phyloP scores from a whole-genome alignment of 2,888 invertebrate genomes.

The Drosophila prolongata region DNA sequence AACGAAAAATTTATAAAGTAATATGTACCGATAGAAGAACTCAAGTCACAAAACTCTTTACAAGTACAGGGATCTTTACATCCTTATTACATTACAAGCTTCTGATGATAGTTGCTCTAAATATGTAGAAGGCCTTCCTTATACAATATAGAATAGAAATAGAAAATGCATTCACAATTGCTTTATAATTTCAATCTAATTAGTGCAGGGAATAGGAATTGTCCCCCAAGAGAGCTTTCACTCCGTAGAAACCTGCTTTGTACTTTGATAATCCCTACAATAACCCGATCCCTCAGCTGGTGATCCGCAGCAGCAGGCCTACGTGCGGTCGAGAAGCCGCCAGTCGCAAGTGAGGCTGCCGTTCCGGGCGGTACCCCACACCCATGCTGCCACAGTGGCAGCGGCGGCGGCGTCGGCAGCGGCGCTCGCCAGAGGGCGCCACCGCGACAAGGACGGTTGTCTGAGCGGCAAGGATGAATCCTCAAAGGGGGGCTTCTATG shows the following conservation, averaged over 20 bases:
- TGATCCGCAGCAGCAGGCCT: not conserved
- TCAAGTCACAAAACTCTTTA: too few species aligned
- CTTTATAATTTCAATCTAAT: too few species aligned
- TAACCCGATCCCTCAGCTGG: conserved; percentile 22
- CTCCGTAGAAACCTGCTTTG: not conserved
- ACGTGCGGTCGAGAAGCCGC: not conserved
- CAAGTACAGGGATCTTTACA: too few species aligned
- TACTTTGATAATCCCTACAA: not conserved
- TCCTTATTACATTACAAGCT: too few species aligned
- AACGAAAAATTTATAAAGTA: too few species aligned
- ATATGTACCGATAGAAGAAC: too few species aligned
- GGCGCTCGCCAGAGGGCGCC: conserved; percentile 46
- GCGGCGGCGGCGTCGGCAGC: conserved; percentile 54
- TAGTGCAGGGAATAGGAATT: too few species aligned
- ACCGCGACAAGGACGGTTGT: conserved; percentile 35
- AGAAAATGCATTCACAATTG: too few species aligned
- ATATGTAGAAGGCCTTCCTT: too few species aligned
- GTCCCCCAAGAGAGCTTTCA: not conserved
- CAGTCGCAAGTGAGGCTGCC: not conserved
- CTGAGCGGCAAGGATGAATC: not conserved
- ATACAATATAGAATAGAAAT: too few species aligned
- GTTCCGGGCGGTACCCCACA: conserved; percentile 1
- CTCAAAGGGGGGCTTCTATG: not conserved
- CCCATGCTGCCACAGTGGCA: conserved; percentile 51
- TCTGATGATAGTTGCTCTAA: too few species aligned